Percentiles rank a stretch among this genome's conserved stretches.
Conservation (phyloP, 2,888 invertebrate species). For the Operophtera brumata region DNA sequence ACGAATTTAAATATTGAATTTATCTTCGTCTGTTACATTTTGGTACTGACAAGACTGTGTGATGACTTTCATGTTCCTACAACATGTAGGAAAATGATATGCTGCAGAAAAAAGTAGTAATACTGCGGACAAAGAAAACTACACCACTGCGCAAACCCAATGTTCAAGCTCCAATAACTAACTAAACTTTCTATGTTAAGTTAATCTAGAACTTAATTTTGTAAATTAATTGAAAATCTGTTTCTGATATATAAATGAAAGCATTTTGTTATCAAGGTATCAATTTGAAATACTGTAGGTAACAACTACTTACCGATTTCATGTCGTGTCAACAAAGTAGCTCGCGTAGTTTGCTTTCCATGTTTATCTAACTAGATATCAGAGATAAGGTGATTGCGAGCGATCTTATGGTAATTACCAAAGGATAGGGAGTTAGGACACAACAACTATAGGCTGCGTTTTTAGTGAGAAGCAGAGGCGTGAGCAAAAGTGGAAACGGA, state of each 20-base stretch:
- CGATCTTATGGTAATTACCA: slow-evolving; percentile 10
- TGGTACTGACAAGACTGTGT: background rate
- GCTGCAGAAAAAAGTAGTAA: no score
- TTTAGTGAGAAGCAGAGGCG: no score
- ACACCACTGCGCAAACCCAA: no score
- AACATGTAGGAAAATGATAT: no score
- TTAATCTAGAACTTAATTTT: no score
- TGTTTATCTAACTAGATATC: slow-evolving; percentile 17
- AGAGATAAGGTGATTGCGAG: slow-evolving; percentile 15
- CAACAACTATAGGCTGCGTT: background rate
- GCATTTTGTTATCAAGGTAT: slow-evolving; percentile 1
- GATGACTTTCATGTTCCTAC: no score
- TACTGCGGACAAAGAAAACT: no score
- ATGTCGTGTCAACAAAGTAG: slow-evolving; percentile 6
- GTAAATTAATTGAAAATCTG: background rate
- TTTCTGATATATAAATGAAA: slow-evolving; percentile 12
- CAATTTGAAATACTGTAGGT: slow-evolving; percentile 9
- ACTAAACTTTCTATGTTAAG: no score
- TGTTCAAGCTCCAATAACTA: no score
- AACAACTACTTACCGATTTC: slow-evolving; percentile 6
- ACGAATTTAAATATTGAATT: background rate
- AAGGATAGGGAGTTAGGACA: slow-evolving; percentile 7
- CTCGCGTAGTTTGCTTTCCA: slow-evolving; percentile 5
- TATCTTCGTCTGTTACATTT: background rate
- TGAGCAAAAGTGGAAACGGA: no score